Base-by-base conservation (phyloP, 2,797 vertebrate genomes). In the Chloroceryle amazona region DNA sequence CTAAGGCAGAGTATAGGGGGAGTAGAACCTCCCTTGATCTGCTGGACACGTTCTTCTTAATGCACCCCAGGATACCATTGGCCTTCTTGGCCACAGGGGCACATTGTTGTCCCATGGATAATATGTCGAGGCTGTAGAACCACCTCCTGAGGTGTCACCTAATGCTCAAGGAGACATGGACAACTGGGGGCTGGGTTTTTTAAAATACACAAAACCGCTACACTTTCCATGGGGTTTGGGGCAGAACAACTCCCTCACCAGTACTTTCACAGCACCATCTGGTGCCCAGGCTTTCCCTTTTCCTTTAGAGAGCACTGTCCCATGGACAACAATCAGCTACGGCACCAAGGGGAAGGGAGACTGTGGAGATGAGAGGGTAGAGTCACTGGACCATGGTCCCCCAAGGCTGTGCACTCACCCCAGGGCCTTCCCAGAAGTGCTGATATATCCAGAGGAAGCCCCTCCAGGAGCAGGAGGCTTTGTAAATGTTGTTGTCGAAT, bases 201-300 rank as follows among this genome's bases (percentile, higher is more conserved):
- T 33, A 13, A n/a, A 0, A 8, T 10, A 3, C 3, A 18, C 15
- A 22, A 20, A 72, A 65, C 37, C 0, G 0, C 80, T 18, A 1
- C 6, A 2, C 18, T 47, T 37, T 28, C 18, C 60, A 62, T 39
- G 54, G n/a, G 20, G n/a, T 20, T 33, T 57, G 54, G 31, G 7
- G 54, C 54, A 57, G 29, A 13, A 57, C n/a, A 33, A 14, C 31
- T n/a, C n/a, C n/a, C 8, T 57, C n/a, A 57, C 54, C n/a, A 57
- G 54, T 33, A 8, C 20, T 33, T 57, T 57, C n/a, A 57, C 20
- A 33, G 54, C 54, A 57, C n/a, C 52, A 3, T 54, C 28, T 54
- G 52, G 28, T 57, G n/a, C 20, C 12, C 54, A 57, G 54, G 54
- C n/a, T 57, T 57, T 33, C n/a, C 54, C 31, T 22, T 33, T 33